Evolutionary conservation across 2,113 vertebrate species (phyloP).

Genomic region (Nansenia antarctica): DNA sequence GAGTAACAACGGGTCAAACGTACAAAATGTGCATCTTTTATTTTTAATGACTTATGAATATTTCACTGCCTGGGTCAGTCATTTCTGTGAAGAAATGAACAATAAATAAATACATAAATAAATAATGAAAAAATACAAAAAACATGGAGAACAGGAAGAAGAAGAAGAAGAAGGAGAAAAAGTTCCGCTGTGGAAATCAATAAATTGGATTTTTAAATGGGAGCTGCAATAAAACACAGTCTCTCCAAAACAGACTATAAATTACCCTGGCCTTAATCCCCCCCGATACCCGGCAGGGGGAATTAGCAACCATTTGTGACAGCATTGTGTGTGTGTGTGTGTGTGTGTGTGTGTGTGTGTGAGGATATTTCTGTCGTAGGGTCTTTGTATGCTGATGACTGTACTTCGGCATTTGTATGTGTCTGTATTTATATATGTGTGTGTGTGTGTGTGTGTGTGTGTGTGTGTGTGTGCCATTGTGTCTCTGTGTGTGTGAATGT

Average conservation of each 20-base stretch:
- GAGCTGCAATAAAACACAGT: constrained; percentile 12
- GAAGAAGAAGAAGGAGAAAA: too few relatives aligned
- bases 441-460: not conserved
- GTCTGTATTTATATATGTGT: too few relatives aligned
- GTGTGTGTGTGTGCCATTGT: not conserved
- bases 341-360: too few relatives aligned
- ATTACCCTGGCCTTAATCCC: constrained; percentile 21
- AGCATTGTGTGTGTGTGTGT: too few relatives aligned
- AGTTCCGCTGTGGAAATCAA: constrained; percentile 35
- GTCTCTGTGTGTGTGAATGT: too few relatives aligned
- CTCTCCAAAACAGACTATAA: constrained; percentile 13
- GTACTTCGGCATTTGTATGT: not conserved
- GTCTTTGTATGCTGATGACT: too few relatives aligned
- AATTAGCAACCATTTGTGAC: constrained; percentile 25
- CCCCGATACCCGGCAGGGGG: not conserved
- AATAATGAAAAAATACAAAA: too few relatives aligned
- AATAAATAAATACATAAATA: too few relatives aligned
- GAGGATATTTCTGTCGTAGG: too few relatives aligned
- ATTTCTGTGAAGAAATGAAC: too few relatives aligned
- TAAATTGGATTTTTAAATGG: constrained; percentile 37
- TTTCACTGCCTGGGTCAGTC: constrained; percentile 29
- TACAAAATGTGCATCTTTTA: constrained; percentile 35
- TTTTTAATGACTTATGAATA: constrained; percentile 34
- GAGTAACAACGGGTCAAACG: constrained; percentile 18
- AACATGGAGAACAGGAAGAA: too few relatives aligned